Conservation (phyloP, 92 coral and sea anemone species). For the Diadumene lineata region DNA sequence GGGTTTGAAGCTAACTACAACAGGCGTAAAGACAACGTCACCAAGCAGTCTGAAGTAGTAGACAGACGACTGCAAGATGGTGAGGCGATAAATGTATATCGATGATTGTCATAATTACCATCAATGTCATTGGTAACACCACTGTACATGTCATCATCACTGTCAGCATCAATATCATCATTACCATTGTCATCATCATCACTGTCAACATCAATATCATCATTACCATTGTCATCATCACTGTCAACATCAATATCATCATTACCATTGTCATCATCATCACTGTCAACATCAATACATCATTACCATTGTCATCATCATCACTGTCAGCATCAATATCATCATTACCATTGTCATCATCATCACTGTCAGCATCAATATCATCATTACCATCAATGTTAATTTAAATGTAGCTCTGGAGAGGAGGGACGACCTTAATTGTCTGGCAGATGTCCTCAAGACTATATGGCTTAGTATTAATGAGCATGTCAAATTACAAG, state of each 20-base stretch:
- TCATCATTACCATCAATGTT: too few relatives aligned
- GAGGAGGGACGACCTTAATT: constrained; percentile 6
- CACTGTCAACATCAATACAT: neutral
- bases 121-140: neutral
- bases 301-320: neutral
- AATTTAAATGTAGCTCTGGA: neutral
- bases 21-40: neutral
- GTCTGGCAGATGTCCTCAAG: constrained; percentile 8
- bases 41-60: neutral
- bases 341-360: neutral
- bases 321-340: neutral
- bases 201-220: neutral
- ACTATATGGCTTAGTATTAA: neutral
- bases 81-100: neutral
- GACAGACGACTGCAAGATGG: constrained; percentile 19
- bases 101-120: neutral
- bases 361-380: neutral
- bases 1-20: constrained; percentile 21
- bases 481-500: neutral
- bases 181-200: neutral
- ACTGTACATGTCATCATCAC: neutral
- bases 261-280: neutral
- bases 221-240: neutral
- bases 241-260: neutral
- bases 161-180: neutral